A percentile compares a stretch with the other conserved stretches of the same genome.
phyloP scores from a whole-genome alignment of 2,888 invertebrate genomes.

The Spisula subtruncata region DNA sequence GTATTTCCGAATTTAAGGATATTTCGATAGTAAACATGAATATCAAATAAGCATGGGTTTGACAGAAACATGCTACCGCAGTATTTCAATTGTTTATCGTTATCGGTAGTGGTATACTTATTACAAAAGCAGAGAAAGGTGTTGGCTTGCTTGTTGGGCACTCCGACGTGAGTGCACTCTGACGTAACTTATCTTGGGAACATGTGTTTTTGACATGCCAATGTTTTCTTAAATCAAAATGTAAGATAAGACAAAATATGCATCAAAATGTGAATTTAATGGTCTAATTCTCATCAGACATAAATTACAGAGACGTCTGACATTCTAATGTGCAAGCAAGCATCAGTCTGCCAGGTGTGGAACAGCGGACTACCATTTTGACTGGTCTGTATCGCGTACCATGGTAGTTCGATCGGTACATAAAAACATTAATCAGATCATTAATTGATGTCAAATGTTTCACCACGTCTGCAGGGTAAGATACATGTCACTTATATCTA shows the following conservation, averaged over 20 bases:
- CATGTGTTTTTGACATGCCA: not conserved
- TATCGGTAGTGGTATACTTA: not conserved
- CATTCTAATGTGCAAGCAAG: too few relatives aligned
- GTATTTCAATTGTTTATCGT: not conserved
- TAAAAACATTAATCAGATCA: not conserved
- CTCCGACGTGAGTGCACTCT: not conserved
- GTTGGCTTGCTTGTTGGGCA: not conserved
- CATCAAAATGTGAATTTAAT: not conserved
- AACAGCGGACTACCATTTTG: not conserved
- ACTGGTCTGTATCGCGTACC: not conserved
- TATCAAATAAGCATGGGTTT: not conserved
- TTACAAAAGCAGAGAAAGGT: not conserved
- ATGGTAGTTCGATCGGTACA: not conserved
- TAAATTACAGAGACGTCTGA: too few relatives aligned
- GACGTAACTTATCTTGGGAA: not conserved
- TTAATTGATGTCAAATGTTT: not conserved
- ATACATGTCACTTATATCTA: not conserved
- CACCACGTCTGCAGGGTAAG: not conserved
- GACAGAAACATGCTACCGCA: not conserved
- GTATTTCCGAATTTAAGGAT: too few relatives aligned
- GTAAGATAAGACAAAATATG: not conserved
- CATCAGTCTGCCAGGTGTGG: too few relatives aligned
- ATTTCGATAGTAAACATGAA: not conserved
- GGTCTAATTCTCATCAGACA: not conserved
- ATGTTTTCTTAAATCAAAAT: not conserved